Percentiles rank a stretch among this genome's conserved stretches.
Evolutionary conservation across 1,140 invertebrate genomes (phyloP).

Genomic region (Uloborus diversus): DNA sequence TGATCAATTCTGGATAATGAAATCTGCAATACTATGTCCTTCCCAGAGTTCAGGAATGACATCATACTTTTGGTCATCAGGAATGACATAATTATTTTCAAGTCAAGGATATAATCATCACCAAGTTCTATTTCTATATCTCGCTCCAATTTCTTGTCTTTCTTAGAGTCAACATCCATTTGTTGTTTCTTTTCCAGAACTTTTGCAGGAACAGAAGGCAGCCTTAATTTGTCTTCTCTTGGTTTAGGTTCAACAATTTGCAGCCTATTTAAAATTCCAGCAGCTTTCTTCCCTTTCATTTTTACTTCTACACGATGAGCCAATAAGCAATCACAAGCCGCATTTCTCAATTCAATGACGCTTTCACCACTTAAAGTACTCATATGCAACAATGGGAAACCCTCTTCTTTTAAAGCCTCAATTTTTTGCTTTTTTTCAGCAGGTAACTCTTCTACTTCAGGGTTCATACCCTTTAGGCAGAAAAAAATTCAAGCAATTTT

Average conservation of each 20-base stretch:
- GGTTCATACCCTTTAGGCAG: too few species aligned
- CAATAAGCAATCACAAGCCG: slow-evolving; percentile 93
- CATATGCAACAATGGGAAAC: slow-evolving; percentile 87
- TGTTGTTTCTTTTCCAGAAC: slow-evolving; percentile 69
- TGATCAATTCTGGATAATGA: slow-evolving; percentile 96
- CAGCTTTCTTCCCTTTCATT: slow-evolving; percentile 89
- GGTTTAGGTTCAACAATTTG: slow-evolving; percentile 89
- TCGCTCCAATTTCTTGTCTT: slow-evolving; percentile 80
- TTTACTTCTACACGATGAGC: slow-evolving; percentile 92
- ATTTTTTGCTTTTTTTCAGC: slow-evolving; percentile 71
- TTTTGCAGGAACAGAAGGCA: slow-evolving; percentile 79
- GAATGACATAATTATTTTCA: slow-evolving; percentile 94
- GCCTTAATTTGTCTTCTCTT: slow-evolving; percentile 81
- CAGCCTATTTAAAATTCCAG: slow-evolving; percentile 87
- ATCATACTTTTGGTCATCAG: slow-evolving; percentile 90
- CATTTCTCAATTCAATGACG: slow-evolving; percentile 82
- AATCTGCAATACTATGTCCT: slow-evolving; percentile 98
- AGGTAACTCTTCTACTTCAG: slow-evolving; percentile 80
- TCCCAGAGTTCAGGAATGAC: slow-evolving; percentile 97
- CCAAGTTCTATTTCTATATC: slow-evolving; percentile 94
- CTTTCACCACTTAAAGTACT: slow-evolving; percentile 92
- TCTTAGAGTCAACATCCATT: slow-evolving; percentile 64
- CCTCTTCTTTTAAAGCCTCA: slow-evolving; percentile 66
- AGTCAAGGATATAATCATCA: slow-evolving; percentile 94
- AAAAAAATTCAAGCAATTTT: too few species aligned